These are phyloP conservation scores for Progne subis DNA, from an alignment of 2,113 vertebrate genomes.

Conservation along the genomic window DNA sequence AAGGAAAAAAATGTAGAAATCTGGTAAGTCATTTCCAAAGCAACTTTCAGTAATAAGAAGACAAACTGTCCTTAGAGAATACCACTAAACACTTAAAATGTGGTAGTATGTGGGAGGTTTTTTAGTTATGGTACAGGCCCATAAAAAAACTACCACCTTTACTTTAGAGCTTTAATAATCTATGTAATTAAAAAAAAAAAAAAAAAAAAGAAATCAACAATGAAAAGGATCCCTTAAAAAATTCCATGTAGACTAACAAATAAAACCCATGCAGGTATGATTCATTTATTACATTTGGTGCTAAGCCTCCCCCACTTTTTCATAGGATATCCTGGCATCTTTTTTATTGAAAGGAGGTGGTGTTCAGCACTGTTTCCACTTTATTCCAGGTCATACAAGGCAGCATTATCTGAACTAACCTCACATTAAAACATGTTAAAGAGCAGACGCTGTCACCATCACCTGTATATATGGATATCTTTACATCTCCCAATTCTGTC, in stretches of 20 bases:
- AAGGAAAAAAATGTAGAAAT: not conserved
- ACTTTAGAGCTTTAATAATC: not conserved
- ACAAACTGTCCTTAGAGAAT: not conserved
- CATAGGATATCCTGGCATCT: not conserved
- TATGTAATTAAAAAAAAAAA: not conserved
- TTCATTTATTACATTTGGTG: not conserved
- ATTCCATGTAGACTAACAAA: not conserved
- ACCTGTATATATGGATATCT: constrained; percentile 96
- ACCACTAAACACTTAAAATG: not conserved
- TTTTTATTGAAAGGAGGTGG: not conserved
- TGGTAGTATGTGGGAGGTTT: not conserved
- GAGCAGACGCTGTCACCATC: not conserved
- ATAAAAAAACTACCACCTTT: not conserved
- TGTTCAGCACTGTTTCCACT: not conserved
- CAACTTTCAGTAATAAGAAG: not conserved
- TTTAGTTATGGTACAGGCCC: not conserved
- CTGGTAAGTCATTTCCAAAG: not conserved
- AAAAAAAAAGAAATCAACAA: not conserved
- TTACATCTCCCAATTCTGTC: constrained; percentile 91
- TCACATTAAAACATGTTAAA: not conserved
- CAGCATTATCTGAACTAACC: not conserved
- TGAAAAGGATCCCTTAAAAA: not conserved
- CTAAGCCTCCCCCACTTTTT: not conserved
- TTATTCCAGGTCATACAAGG: not conserved
- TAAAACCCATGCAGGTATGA: not conserved